These are phyloP conservation scores for Cyclopterus lumpus DNA, from an alignment of 2,797 vertebrate species.

Conservation along the genomic window DNA sequence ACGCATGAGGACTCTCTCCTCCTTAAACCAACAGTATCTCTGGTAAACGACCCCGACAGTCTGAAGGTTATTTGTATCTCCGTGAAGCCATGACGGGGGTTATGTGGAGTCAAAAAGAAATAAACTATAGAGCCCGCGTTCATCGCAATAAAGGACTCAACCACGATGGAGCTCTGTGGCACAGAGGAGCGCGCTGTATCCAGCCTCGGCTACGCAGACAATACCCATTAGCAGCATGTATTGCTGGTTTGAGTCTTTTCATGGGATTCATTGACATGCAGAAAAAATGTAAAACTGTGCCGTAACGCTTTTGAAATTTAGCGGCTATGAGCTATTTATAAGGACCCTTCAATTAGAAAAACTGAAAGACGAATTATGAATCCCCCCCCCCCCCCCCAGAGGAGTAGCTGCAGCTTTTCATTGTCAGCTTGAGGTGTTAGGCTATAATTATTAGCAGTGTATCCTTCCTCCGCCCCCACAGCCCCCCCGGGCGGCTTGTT, in stretches of 20 bases:
- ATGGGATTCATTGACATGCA: neutral
- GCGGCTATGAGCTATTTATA: slow-evolving; percentile 39
- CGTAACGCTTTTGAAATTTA: slow-evolving; percentile 19
- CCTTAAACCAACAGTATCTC: too few species aligned
- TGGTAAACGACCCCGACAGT: neutral
- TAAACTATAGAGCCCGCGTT: neutral
- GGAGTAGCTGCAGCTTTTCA: slow-evolving; percentile 39
- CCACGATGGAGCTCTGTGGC: neutral
- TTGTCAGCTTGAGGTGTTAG: slow-evolving; percentile 49
- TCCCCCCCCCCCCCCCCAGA: slow-evolving; percentile 1
- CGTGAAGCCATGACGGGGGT: neutral
- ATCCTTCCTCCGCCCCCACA: slow-evolving; percentile 70
- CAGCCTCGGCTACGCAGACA: neutral
- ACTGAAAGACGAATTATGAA: slow-evolving; percentile 39
- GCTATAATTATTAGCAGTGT: slow-evolving; percentile 67
- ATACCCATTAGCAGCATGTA: neutral
- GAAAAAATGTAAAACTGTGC: neutral
- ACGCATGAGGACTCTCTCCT: too few species aligned
- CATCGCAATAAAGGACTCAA: neutral
- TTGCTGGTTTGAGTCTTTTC: neutral
- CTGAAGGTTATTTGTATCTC: neutral
- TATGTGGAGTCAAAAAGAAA: neutral
- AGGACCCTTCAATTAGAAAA: slow-evolving; percentile 34
- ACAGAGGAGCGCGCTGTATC: neutral
- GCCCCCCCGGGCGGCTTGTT: slow-evolving; percentile 56